phyloP scores from a whole-genome alignment of 1,140 invertebrate genomes.

The Copidosoma floridanum region DNA sequence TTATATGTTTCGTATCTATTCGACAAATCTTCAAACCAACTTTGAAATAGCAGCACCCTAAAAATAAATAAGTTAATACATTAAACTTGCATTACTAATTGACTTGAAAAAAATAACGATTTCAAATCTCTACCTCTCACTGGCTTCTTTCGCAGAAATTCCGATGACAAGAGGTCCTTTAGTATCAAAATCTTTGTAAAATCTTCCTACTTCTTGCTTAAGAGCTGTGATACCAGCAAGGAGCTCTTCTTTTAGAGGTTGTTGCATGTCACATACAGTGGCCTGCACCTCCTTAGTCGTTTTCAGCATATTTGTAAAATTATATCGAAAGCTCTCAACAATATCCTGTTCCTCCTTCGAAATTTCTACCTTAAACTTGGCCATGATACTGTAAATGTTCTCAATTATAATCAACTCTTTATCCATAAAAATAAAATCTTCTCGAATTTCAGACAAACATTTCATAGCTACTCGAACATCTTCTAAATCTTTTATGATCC shows the following conservation, averaged over 20 bases:
- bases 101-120: neutral
- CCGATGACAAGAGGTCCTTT: slow-evolving; percentile 82
- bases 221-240: slow-evolving; percentile 70
- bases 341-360: slow-evolving; percentile 76
- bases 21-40: slow-evolving; percentile 78
- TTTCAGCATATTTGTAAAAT: slow-evolving; percentile 73
- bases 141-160: slow-evolving; percentile 77
- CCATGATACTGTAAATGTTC: slow-evolving; percentile 74
- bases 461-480: slow-evolving; percentile 73
- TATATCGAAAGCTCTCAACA: slow-evolving; percentile 74
- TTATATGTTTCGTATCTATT: slow-evolving; percentile 75
- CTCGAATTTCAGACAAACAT: slow-evolving; percentile 72
- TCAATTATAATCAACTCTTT: slow-evolving; percentile 72
- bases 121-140: slow-evolving; percentile 63
- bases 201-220: slow-evolving; percentile 66
- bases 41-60: slow-evolving; percentile 72
- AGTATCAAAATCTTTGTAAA: slow-evolving; percentile 71
- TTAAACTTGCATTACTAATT: neutral
- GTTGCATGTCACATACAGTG: slow-evolving; percentile 74
- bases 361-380: slow-evolving; percentile 69
- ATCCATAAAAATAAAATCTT: slow-evolving; percentile 73
- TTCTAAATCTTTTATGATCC: slow-evolving; percentile 70
- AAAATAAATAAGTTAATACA: slow-evolving; percentile 32
- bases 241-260: slow-evolving; percentile 70
- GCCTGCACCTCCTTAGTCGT: slow-evolving; percentile 70